A percentile compares a stretch with the other conserved stretches of the same genome.
Conservation (phyloP, 1,140 invertebrate genomes). For the Zaprionus lachaisei region DNA sequence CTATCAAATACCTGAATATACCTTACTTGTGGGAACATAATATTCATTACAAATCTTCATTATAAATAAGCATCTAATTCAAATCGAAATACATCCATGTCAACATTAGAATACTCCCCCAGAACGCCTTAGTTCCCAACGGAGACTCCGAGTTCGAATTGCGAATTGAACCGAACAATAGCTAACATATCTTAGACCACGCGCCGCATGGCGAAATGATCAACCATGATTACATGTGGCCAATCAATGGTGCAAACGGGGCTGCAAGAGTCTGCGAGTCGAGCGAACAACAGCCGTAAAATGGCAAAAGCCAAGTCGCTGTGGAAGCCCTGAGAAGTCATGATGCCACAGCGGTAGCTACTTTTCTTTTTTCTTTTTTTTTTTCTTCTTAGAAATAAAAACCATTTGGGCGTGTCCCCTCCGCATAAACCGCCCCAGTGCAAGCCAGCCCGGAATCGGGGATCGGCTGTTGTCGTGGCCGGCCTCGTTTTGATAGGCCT, state of each 20-base stretch:
- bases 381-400: conserved; percentile 77
- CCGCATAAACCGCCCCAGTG: conserved; percentile 61
- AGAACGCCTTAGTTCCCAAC: neutral
- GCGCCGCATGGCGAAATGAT: conserved; percentile 12
- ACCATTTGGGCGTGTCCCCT: conserved; percentile 75
- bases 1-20: too few species aligned
- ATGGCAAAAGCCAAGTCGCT: conserved; percentile 44
- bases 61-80: too few species aligned
- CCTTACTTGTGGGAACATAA: too few species aligned
- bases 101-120: too few species aligned
- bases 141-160: neutral
- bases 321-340: conserved; percentile 28
- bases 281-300: conserved; percentile 28
- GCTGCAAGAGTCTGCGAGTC: neutral
- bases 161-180: neutral
- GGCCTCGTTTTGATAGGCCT: conserved; percentile 32
- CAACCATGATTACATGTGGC: conserved; percentile 15
- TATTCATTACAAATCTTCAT: too few species aligned
- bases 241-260: conserved; percentile 13
- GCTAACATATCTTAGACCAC: conserved; percentile 2
- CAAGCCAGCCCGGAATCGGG: conserved; percentile 13
- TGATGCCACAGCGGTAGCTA: conserved; percentile 52
- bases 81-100: too few species aligned
- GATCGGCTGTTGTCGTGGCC: conserved; percentile 11
- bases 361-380: conserved; percentile 63